A percentile compares a stretch with the other conserved stretches of the same genome.
Conservation (phyloP, 2,113 vertebrate species). For the Myocastor coypus region DNA sequence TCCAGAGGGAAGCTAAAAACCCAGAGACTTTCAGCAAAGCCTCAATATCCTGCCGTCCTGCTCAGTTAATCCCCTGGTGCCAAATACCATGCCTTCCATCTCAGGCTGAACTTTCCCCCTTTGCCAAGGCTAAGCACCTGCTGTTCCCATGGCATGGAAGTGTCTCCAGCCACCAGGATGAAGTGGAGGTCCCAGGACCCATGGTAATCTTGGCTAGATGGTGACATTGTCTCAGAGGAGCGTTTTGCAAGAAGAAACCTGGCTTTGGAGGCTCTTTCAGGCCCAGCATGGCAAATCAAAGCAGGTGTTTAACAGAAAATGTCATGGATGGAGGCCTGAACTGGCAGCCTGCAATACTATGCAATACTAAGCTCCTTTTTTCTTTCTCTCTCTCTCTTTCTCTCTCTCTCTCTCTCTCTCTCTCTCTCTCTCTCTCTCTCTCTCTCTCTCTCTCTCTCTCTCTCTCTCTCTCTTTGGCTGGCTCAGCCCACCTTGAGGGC, state of each 20-base stretch:
- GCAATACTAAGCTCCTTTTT: neutral
- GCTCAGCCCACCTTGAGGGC: too few relatives aligned
- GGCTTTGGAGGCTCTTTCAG: neutral
- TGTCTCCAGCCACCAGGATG: neutral
- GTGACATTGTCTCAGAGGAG: neutral
- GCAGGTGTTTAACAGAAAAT: neutral
- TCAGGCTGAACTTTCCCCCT: neutral
- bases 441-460: too few relatives aligned
- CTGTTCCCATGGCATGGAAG: neutral
- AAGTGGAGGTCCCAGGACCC: neutral
- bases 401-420: too few relatives aligned
- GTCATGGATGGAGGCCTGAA: neutral
- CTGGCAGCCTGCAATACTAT: neutral
- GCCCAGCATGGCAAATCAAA: neutral
- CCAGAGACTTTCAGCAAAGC: neutral
- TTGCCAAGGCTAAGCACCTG: neutral
- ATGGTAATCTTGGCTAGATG: neutral
- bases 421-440: neutral
- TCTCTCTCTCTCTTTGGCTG: too few relatives aligned
- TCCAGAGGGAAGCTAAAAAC: constrained; percentile 1
- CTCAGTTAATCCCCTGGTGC: neutral
- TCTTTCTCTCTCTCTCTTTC: neutral
- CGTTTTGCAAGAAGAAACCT: neutral
- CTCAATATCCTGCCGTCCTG: neutral
- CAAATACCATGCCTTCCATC: neutral